These are phyloP conservation scores for Dinoponera quadriceps DNA, from an alignment of 1,140 invertebrate genomes.

Conservation along the genomic window DNA sequence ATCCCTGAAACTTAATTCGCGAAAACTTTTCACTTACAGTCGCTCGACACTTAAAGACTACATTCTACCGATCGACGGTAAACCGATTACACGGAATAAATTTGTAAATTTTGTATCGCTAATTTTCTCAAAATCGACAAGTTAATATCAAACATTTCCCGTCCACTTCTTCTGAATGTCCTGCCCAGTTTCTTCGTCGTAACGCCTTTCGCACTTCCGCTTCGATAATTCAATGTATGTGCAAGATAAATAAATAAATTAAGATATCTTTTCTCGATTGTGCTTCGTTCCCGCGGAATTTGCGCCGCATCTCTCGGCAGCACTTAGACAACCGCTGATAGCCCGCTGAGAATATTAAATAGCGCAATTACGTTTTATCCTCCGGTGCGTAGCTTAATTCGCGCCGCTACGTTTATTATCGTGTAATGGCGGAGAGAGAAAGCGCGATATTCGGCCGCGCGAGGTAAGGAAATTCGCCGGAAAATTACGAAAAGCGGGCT, in stretches of 20 bases:
- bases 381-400: constrained; percentile 27
- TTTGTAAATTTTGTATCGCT: neutral
- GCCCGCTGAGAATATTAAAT: constrained; percentile 26
- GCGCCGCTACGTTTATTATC: neutral
- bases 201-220: neutral
- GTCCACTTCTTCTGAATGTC: neutral
- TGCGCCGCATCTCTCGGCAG: neutral
- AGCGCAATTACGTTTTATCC: constrained; percentile 7
- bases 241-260: neutral
- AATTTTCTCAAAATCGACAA: neutral
- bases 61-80: too few species aligned
- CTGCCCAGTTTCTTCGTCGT: neutral
- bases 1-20: neutral
- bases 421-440: neutral
- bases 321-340: neutral
- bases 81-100: too few species aligned
- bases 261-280: neutral
- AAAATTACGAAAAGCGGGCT: constrained; percentile 26
- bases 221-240: neutral
- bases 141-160: neutral
- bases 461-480: constrained; percentile 27
- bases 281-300: neutral
- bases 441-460: neutral
- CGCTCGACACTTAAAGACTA: too few species aligned
- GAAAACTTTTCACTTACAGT: neutral